Percentiles rank a stretch among this genome's conserved stretches.
Evolutionary conservation across 2,888 invertebrate genomes (phyloP).

Genomic region (Yponomeuta malinellus): DNA sequence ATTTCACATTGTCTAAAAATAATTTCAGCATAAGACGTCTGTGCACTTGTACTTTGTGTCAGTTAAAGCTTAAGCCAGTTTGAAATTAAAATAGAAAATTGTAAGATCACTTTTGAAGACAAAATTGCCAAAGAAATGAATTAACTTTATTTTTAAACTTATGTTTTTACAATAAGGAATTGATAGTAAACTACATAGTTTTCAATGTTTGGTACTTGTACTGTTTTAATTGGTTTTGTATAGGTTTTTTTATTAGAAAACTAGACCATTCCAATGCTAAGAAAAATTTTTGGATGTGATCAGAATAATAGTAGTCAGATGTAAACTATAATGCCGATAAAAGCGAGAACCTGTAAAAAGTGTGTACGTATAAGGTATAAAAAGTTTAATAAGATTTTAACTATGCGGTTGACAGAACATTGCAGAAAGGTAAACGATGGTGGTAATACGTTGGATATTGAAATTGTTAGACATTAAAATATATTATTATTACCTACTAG

Average conservation of each 20-base stretch:
- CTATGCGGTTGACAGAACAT: background rate
- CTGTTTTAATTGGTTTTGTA: conserved; percentile 19
- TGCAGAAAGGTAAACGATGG: conserved; percentile 41
- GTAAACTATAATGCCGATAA: conserved; percentile 37
- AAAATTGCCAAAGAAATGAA: conserved; percentile 72
- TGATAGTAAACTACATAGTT: conserved; percentile 28
- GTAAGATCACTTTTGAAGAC: conserved; percentile 72
- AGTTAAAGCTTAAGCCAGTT: conserved; percentile 41
- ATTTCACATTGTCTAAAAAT: conserved; percentile 11
- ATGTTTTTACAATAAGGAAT: conserved; percentile 40
- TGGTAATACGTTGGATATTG: conserved; percentile 65
- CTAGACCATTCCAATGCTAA: conserved; percentile 68
- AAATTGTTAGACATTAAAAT: conserved; percentile 74
- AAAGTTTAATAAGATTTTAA: background rate
- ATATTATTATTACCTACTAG: conserved; percentile 66
- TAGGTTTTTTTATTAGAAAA: conserved; percentile 14
- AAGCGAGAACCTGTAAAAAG: conserved; percentile 59
- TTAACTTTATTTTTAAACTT: conserved; percentile 47
- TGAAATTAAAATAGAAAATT: conserved; percentile 47
- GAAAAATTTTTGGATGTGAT: conserved; percentile 54
- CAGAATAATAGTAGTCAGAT: conserved; percentile 49
- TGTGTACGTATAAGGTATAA: conserved; percentile 52
- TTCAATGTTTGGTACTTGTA: conserved; percentile 25
- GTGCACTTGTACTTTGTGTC: conserved; percentile 4
- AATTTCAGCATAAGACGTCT: background rate